phyloP scores from a whole-genome alignment of 2,888 invertebrate genomes.

The Chelonus formosanus region DNA sequence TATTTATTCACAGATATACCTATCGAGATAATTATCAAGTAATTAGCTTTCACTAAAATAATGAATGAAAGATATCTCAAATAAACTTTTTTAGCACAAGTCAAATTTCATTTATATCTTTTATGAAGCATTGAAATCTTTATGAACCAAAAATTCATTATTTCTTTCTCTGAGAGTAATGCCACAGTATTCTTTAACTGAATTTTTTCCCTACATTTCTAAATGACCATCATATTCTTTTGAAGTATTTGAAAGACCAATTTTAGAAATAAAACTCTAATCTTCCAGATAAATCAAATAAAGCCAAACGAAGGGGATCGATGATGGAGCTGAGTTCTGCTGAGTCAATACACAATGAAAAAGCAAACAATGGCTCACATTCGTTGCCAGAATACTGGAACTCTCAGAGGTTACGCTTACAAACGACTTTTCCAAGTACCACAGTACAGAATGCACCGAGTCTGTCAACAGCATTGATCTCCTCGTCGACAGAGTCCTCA shows the following conservation, averaged over 20 bases:
- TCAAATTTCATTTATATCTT: too few species aligned
- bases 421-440: conserved; percentile 51
- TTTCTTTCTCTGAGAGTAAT: too few species aligned
- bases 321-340: conserved; percentile 78
- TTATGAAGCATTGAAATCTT: too few species aligned
- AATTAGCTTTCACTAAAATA: too few species aligned
- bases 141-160: too few species aligned
- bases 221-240: not conserved
- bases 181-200: too few species aligned
- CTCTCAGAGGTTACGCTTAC: conserved; percentile 52
- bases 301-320: conserved; percentile 79
- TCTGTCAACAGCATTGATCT: conserved; percentile 72
- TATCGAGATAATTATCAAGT: too few species aligned
- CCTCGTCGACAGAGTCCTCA: conserved; percentile 71
- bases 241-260: not conserved
- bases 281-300: conserved; percentile 59
- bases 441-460: conserved; percentile 69
- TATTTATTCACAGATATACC: too few species aligned
- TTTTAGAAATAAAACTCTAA: conserved; percentile 8
- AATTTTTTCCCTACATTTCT: too few species aligned
- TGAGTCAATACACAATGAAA: conserved; percentile 55
- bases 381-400: conserved; percentile 59
- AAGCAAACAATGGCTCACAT: conserved; percentile 54
- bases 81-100: too few species aligned
- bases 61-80: too few species aligned